Conservation (phyloP, 1,140 invertebrate species). For the Drosophila albomicans region DNA sequence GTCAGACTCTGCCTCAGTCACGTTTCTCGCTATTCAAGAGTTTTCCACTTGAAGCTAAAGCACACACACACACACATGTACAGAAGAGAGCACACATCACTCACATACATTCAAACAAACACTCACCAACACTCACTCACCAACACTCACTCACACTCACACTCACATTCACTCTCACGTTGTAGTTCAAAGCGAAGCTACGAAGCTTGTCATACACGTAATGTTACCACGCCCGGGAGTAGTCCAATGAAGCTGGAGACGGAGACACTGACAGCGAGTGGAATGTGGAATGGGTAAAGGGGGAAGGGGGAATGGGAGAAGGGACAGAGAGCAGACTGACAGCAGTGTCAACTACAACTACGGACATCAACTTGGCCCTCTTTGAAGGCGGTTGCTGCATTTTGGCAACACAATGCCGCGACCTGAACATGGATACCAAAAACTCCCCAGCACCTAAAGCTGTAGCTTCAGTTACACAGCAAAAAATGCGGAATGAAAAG, state of each 20-base stretch:
- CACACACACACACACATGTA: slow-evolving; percentile 4
- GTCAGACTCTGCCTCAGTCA: slow-evolving; percentile 43
- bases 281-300: slow-evolving; percentile 15
- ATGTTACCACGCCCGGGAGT: slow-evolving; percentile 42
- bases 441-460: neutral
- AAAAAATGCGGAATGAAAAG: no score
- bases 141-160: neutral
- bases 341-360: slow-evolving; percentile 58
- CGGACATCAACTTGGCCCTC: slow-evolving; percentile 16
- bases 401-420: slow-evolving; percentile 29
- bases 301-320: neutral
- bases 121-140: neutral
- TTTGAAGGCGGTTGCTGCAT: slow-evolving; percentile 40
- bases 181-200: slow-evolving; percentile 50
- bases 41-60: slow-evolving; percentile 37
- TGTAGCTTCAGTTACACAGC: no score
- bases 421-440: slow-evolving; percentile 21
- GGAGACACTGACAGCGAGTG: neutral
- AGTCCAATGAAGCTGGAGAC: neutral
- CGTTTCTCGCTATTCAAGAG: slow-evolving; percentile 36
- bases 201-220: slow-evolving; percentile 49
- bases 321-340: neutral
- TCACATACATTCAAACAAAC: slow-evolving; percentile 9
- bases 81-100: slow-evolving; percentile 2
- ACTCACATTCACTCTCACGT: neutral